Evolutionary conservation across 2,888 invertebrate species (phyloP).

Genomic region (Thera britannica): DNA sequence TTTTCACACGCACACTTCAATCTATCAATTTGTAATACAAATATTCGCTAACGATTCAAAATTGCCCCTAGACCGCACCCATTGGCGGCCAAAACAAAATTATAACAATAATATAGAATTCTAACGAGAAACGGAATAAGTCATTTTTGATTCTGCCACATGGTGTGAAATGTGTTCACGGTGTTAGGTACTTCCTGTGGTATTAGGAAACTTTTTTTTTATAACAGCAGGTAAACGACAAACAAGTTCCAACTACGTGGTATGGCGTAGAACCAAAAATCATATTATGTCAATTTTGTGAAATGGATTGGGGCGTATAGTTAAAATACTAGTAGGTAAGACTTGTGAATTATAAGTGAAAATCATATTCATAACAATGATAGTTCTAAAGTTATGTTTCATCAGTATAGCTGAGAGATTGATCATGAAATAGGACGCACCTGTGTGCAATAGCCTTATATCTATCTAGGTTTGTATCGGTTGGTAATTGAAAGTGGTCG

Average conservation of each 20-base stretch:
- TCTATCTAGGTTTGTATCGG: constrained; percentile 52
- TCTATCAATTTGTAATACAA: constrained; percentile 44
- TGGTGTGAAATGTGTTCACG: constrained; percentile 74
- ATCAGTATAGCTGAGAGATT: constrained; percentile 4
- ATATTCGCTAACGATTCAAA: constrained; percentile 72
- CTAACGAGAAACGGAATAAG: constrained; percentile 54
- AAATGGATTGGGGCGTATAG: too few species aligned
- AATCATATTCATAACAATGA: background rate
- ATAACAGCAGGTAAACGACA: background rate
- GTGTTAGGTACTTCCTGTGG: constrained; percentile 55
- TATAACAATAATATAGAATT: constrained; percentile 60
- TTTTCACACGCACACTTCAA: constrained; percentile 23
- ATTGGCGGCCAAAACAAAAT: constrained; percentile 62
- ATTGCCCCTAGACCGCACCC: constrained; percentile 52
- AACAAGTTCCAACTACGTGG: too few species aligned
- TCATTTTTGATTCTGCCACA: constrained; percentile 66
- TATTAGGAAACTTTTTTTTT: background rate
- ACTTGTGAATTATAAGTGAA: background rate
- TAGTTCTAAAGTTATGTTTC: background rate
- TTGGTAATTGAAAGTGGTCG: constrained; percentile 65
- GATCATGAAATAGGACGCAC: constrained; percentile 10
- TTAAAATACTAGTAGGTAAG: background rate
- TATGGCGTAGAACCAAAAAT: too few species aligned
- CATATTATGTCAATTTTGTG: too few species aligned
- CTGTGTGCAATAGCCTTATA: constrained; percentile 29